Percentiles rank a stretch among this genome's conserved stretches.
Evolutionary conservation across 1,140 invertebrate genomes (phyloP).

Genomic region (Propsilocerus akamusi): DNA sequence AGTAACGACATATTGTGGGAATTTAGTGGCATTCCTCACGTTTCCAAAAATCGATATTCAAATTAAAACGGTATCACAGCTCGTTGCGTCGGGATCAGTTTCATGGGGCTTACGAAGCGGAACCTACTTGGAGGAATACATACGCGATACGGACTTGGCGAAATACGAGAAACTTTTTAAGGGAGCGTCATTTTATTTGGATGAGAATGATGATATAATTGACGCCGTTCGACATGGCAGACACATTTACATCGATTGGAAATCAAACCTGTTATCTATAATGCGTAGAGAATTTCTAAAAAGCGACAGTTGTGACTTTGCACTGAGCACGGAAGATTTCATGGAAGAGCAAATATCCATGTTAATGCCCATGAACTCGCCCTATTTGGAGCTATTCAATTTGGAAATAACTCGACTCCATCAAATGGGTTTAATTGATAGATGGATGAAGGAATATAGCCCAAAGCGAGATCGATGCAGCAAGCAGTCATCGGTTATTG

Average conservation of each 20-base stretch:
- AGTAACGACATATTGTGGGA: conserved; percentile 83
- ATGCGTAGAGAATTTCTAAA: conserved; percentile 41
- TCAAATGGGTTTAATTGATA: conserved; percentile 63
- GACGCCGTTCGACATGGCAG: conserved; percentile 35
- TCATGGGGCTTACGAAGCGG: conserved; percentile 57
- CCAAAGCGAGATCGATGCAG: conserved; percentile 66
- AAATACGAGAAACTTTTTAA: conserved; percentile 1
- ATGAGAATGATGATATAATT: conserved; percentile 29
- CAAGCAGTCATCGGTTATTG: conserved; percentile 33
- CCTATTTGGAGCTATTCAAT: conserved; percentile 46
- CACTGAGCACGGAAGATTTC: conserved; percentile 52
- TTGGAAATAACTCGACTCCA: conserved; percentile 54
- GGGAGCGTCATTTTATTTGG: conserved; percentile 27
- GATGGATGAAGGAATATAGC: conserved; percentile 60
- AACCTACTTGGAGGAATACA: conserved; percentile 50
- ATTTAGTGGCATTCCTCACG: conserved; percentile 81
- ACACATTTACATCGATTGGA: conserved; percentile 68
- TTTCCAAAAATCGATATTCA: conserved; percentile 70
- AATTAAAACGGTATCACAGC: conserved; percentile 50
- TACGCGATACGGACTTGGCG: not conserved
- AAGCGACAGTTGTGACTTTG: conserved; percentile 47
- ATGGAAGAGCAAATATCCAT: conserved; percentile 60
- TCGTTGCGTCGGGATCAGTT: conserved; percentile 38
- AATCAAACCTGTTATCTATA: conserved; percentile 44
- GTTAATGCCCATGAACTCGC: conserved; percentile 48